phyloP scores from a whole-genome alignment of 2,797 vertebrate genomes.

The Coendou prehensilis region DNA sequence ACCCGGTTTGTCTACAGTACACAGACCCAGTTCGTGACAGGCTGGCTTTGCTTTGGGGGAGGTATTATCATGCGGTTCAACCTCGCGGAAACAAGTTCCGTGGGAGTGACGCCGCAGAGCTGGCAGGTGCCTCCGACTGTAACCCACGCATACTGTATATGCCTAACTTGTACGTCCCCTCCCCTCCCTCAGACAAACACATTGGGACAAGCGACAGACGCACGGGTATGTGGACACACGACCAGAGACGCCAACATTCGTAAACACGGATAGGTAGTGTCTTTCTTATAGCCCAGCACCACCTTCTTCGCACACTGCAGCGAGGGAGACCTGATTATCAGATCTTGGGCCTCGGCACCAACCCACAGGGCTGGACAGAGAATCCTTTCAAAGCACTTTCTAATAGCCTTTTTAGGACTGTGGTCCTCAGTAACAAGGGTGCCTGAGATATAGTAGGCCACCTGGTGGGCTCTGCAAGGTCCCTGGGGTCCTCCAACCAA shows the following conservation, averaged over 20 bases:
- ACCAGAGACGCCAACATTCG: not conserved
- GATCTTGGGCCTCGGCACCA: not conserved
- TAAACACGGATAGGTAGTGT: not conserved
- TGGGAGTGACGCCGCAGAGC: not conserved
- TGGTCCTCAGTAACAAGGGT: not conserved
- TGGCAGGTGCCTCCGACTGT: not conserved
- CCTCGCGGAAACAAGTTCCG: not conserved
- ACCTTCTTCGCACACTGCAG: not conserved
- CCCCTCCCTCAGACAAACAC: not conserved
- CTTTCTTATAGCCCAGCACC: rapidly evolving
- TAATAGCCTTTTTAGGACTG: not conserved
- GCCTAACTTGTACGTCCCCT: not conserved
- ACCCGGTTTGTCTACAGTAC: slow-evolving; percentile 77
- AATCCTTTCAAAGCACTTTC: not conserved
- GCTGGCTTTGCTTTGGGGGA: slow-evolving; percentile 56
- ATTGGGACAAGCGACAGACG: not conserved
- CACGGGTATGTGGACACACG: not conserved
- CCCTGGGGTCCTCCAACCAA: not conserved
- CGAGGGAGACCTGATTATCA: not conserved
- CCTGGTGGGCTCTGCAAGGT: not conserved
- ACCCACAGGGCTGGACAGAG: not conserved
- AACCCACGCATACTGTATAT: not conserved
- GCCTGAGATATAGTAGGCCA: not conserved
- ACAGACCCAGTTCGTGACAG: slow-evolving; percentile 74
- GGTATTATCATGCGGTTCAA: not conserved